Percentiles rank a stretch among this genome's conserved stretches.
phyloP scores from a whole-genome alignment of 1,140 invertebrate species.

The Camponotus floridanus region DNA sequence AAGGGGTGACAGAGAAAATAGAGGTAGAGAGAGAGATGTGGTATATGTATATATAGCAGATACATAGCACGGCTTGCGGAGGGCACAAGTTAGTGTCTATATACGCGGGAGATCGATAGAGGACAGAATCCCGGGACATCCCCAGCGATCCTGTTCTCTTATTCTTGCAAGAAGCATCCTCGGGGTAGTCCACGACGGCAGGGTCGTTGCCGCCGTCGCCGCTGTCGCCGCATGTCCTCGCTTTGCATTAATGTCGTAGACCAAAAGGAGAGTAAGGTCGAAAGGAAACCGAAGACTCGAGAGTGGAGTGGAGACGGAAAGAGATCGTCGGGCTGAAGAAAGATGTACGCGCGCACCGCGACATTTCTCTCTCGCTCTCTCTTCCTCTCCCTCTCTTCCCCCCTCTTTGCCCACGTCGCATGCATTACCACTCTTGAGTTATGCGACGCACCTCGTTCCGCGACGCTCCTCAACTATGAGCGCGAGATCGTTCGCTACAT shows the following conservation, averaged over 20 bases:
- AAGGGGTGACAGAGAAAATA: conserved; percentile 30
- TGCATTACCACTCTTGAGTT: conserved; percentile 60
- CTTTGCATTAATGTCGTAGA: conserved; percentile 76
- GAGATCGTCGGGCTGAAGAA: conserved; percentile 47
- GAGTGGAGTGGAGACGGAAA: conserved; percentile 3
- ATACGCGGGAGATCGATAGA: conserved; percentile 85
- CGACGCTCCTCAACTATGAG: not conserved
- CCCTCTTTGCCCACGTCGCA: conserved; percentile 10
- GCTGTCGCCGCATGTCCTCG: conserved; percentile 71
- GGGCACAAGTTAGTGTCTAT: conserved; percentile 85
- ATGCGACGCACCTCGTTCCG: not conserved
- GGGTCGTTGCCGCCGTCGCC: conserved; percentile 55
- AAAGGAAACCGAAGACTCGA: conserved; percentile 5
- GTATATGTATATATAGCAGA: conserved; percentile 77
- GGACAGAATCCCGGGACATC: conserved; percentile 86
- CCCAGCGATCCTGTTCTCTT: conserved; percentile 86
- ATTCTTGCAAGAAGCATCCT: conserved; percentile 86
- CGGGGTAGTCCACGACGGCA: conserved; percentile 74
- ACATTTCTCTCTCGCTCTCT: not conserved
- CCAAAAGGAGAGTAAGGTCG: conserved; percentile 7
- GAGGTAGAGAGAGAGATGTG: conserved; percentile 72
- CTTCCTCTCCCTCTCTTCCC: no score
- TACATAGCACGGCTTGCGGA: conserved; percentile 83
- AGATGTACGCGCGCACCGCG: conserved; percentile 35
- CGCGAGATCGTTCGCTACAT: not conserved